phyloP scores from a whole-genome alignment of 2,113 vertebrate genomes.

The Oryzias curvinotus region DNA sequence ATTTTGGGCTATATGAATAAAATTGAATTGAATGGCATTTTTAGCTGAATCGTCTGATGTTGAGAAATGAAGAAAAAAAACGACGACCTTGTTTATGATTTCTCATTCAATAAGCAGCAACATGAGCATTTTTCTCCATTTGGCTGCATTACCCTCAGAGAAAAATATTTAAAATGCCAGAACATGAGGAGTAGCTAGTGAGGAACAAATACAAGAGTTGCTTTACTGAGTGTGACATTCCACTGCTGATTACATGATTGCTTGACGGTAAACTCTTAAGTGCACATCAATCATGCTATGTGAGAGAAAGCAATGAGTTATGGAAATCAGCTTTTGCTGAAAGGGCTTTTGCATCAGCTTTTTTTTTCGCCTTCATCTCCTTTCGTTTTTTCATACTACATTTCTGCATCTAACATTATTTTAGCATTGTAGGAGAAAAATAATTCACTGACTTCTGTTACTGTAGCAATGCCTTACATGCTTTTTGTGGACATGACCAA shows the following conservation, averaged over 20 bases:
- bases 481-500: no score
- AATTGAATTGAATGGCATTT: constrained; percentile 8
- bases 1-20: no score
- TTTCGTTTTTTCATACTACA: background rate
- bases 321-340: constrained; percentile 21
- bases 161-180: constrained; percentile 14
- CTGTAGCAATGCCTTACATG: no score
- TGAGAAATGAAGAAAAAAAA: constrained; percentile 11
- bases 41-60: background rate
- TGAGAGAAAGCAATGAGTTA: background rate
- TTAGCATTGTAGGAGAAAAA: background rate
- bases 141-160: constrained; percentile 32
- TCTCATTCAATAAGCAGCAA: constrained; percentile 53
- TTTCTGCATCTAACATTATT: no score
- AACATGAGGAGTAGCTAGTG: constrained; percentile 32
- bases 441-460: background rate
- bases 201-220: background rate
- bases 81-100: constrained; percentile 45
- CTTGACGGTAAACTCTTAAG: constrained; percentile 19
- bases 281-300: constrained; percentile 28
- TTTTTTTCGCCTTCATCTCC: background rate
- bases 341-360: background rate
- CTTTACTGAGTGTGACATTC: constrained; percentile 36
- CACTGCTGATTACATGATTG: constrained; percentile 15
- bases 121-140: constrained; percentile 48